phyloP scores from a whole-genome alignment of 2,888 invertebrate species.

The Hedychridium roseum region DNA sequence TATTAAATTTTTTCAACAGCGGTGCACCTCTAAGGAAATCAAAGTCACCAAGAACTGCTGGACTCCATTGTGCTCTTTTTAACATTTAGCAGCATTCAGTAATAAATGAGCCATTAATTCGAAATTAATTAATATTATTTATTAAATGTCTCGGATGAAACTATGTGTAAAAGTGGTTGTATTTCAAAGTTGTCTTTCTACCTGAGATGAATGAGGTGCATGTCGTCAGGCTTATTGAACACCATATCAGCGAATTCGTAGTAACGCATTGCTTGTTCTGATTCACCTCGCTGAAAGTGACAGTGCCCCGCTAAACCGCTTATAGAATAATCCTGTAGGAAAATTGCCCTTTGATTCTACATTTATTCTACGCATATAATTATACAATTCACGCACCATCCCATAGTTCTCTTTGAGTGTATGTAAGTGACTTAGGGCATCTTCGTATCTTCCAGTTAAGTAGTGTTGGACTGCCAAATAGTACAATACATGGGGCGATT shows the following conservation, averaged over 20 bases:
- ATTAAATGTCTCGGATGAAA: too few species aligned
- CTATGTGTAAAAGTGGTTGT: too few species aligned
- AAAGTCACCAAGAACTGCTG: too few species aligned
- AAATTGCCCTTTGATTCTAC: conserved; percentile 1
- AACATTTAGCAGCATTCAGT: too few species aligned
- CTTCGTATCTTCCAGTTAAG: conserved; percentile 37
- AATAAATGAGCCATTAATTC: too few species aligned
- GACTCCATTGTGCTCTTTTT: too few species aligned
- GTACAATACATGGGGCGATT: conserved; percentile 40
- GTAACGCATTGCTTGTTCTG: conserved; percentile 32
- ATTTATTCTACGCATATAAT: neutral
- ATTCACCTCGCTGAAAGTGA: conserved; percentile 29
- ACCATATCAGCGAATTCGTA: conserved; percentile 45
- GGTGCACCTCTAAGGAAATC: too few species aligned
- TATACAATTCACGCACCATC: conserved; percentile 28
- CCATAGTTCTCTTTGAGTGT: conserved; percentile 41
- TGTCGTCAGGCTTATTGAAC: conserved; percentile 42
- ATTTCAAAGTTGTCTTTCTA: conserved; percentile 13
- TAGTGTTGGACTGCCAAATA: conserved; percentile 48
- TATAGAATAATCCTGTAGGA: conserved; percentile 44
- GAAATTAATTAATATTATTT: too few species aligned
- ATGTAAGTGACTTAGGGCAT: conserved; percentile 40
- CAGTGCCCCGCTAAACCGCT: conserved; percentile 48
- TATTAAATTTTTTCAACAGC: too few species aligned
- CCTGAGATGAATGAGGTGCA: conserved; percentile 45